Conservation (phyloP, 1,140 invertebrate species). For the Dreissena rostriformis region DNA sequence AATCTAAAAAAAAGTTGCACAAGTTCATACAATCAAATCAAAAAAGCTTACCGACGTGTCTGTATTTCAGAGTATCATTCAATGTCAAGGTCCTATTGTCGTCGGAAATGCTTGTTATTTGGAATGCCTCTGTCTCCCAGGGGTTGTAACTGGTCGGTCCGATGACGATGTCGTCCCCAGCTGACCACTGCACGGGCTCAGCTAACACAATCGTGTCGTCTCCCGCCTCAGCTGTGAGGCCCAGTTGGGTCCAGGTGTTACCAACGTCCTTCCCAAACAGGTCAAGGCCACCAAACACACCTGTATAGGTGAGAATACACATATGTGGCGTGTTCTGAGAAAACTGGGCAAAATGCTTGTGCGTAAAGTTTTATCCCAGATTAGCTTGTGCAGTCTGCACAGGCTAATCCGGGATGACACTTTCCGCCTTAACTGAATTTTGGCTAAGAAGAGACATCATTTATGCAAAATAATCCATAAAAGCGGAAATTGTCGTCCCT, state of each 20-base stretch:
- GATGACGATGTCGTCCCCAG: constrained; percentile 70
- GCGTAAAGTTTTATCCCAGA: too few relatives aligned
- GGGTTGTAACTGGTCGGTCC: constrained; percentile 60
- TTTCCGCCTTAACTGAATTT: too few relatives aligned
- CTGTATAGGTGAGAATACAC: constrained; percentile 9
- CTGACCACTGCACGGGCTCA: constrained; percentile 60
- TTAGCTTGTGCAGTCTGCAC: too few relatives aligned
- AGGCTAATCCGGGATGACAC: too few relatives aligned
- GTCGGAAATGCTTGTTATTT: constrained; percentile 56
- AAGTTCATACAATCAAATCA: too few relatives aligned
- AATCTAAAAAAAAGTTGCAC: too few relatives aligned
- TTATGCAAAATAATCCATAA: too few relatives aligned
- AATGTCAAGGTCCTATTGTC: constrained; percentile 63
- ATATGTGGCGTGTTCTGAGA: too few relatives aligned
- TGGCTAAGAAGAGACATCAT: too few relatives aligned
- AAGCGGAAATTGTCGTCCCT: too few relatives aligned
- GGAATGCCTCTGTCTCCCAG: constrained; percentile 66
- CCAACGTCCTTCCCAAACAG: constrained; percentile 60
- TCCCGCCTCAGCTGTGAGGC: constrained; percentile 58
- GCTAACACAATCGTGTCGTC: constrained; percentile 49
- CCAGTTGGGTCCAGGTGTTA: constrained; percentile 66
- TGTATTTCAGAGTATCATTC: constrained; percentile 58
- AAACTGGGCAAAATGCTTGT: too few relatives aligned
- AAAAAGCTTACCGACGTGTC: constrained; percentile 56
- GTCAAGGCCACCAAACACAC: constrained; percentile 71